Evolutionary conservation across 2,888 invertebrate genomes (phyloP), one percentile per base, ranked within the genome.

Genomic region (Scaptomyza polygonia): DNA sequence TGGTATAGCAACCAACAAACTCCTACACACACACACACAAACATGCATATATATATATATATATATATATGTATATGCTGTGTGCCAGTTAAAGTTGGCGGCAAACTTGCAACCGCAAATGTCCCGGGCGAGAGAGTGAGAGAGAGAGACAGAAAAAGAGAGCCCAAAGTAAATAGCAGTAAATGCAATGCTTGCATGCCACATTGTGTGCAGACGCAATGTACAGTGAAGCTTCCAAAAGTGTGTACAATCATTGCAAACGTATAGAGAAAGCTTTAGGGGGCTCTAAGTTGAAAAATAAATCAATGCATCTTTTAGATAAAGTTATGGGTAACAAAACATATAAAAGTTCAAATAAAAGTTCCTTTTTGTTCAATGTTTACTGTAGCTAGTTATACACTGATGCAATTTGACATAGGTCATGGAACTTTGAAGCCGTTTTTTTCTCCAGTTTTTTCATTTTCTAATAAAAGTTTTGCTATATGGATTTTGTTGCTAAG

Each of bases 331-430:
- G 14, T 21, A 14, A n/a, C n/a, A n/a, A n/a, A n/a, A n/a, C n/a
- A n/a, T n/a, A n/a, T n/a, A n/a, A n/a, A n/a, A n/a, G n/a, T n/a
- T n/a, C n/a, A n/a, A n/a, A n/a, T n/a, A n/a, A n/a, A n/a, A n/a
- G n/a, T 34, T 52, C 18, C 3, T 7, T 21, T 11, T 4, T 12
- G 12, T 1, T 58, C 65, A 48, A 25, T 47, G 55, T 18, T 6
- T 9, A 73, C 77, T 74, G 77, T 67, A 64, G 32, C 36, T 14
- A 47, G n/a, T n/a, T n/a, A 45, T 68, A 36, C 9, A 77, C 68
- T 77, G 74, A 77, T 74, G 78, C 68, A 77, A 55, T 77, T 79
- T 79, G 67, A 16, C 79, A 42, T 77, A 79, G 78, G 78, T 79
- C 78, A 79, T 59, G 77, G 79, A 79, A 79, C 78, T 74, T 65